phyloP scores from a whole-genome alignment of 2,113 vertebrate species.

The Dendrocopos noguchii region DNA sequence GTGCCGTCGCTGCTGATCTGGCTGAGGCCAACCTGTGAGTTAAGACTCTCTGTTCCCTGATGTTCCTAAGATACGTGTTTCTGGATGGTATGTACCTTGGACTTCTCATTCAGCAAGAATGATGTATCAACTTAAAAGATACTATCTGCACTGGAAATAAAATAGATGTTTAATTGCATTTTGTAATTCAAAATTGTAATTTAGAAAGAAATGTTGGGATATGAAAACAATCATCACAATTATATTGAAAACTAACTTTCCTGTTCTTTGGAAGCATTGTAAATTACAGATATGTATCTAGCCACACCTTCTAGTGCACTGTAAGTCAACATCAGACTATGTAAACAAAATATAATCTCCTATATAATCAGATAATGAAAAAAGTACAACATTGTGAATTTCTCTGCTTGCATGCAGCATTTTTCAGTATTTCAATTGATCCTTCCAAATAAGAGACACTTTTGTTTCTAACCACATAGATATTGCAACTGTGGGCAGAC shows the following conservation, averaged over 20 bases:
- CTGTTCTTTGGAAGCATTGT: not conserved
- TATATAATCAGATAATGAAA: not conserved
- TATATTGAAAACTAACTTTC: not conserved
- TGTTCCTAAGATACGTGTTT: not conserved
- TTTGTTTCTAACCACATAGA: not conserved
- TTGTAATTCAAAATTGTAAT: not conserved
- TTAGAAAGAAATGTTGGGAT: not conserved
- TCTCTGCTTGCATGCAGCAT: not conserved
- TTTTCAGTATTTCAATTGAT: not conserved
- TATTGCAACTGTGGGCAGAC: not conserved
- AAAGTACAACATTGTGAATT: not conserved
- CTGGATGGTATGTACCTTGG: not conserved
- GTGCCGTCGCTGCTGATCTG: not conserved
- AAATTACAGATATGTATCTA: not conserved
- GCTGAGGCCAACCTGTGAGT: not conserved
- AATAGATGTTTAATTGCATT: not conserved
- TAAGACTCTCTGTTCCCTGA: not conserved
- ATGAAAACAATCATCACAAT: not conserved
- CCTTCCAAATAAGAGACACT: not conserved
- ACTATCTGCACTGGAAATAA: not conserved
- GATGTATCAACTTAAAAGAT: not conserved
- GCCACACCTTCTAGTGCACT: not conserved
- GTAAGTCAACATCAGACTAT: not conserved
- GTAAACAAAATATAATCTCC: not conserved
- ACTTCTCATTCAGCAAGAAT: not conserved